Evolutionary conservation across 2,113 vertebrate species (phyloP).

Genomic region (Salvator merianae): DNA sequence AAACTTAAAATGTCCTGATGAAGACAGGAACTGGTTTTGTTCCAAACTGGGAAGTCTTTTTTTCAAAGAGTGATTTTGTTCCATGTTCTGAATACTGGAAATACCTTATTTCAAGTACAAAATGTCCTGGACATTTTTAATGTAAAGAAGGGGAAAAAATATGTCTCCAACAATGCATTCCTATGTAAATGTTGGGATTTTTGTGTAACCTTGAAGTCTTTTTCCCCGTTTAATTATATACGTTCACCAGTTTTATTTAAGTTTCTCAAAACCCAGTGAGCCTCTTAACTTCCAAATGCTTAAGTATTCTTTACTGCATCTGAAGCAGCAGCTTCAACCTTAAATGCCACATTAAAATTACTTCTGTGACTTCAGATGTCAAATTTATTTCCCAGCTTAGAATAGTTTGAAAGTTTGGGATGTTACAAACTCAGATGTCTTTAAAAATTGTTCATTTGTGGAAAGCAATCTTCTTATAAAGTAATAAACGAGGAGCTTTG

Average conservation of each 20-base stretch:
- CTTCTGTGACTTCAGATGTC: conserved; percentile 7
- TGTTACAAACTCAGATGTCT: background rate
- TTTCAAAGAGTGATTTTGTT: no score
- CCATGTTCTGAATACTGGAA: no score
- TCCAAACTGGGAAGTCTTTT: no score
- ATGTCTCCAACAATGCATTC: no score
- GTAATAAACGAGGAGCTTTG: background rate
- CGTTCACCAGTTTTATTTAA: conserved; percentile 29
- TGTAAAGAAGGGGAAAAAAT: no score
- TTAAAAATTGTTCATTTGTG: background rate
- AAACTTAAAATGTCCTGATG: no score
- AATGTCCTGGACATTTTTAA: no score
- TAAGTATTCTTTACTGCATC: background rate
- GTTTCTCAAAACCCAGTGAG: background rate
- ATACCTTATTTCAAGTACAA: no score
- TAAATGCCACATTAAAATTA: accelerated
- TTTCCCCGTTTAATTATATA: conserved; percentile 1
- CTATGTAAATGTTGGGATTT: background rate
- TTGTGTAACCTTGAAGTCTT: conserved; percentile 1
- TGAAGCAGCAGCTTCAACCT: background rate
- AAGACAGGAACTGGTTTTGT: no score
- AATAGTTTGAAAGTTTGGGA: conserved; percentile 9
- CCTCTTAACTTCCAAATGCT: background rate
- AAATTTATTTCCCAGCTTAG: conserved; percentile 29
- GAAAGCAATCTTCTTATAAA: background rate